A percentile compares a stretch with the other conserved stretches of the same genome.
Conservation (phyloP, 2,113 vertebrate genomes). For the Nestor notabilis region DNA sequence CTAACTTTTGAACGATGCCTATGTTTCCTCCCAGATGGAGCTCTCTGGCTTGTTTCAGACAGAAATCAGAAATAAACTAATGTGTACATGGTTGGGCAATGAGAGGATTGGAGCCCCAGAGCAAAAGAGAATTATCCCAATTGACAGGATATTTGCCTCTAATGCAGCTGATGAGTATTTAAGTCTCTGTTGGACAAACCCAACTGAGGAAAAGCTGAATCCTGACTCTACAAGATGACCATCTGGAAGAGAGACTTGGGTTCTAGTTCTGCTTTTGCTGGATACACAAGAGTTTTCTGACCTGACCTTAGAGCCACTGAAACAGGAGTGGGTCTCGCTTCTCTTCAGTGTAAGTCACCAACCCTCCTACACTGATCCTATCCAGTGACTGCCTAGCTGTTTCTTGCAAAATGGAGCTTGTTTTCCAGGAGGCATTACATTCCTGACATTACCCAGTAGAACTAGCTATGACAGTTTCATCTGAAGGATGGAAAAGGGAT, state of each 20-base stretch:
- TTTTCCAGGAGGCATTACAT: background rate
- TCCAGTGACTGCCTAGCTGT: background rate
- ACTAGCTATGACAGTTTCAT: background rate
- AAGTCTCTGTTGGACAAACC: background rate
- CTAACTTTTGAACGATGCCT: background rate
- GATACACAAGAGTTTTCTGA: background rate
- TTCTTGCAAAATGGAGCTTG: background rate
- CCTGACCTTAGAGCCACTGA: background rate
- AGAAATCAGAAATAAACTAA: background rate
- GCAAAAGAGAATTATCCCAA: background rate
- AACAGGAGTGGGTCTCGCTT: background rate
- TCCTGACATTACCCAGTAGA: background rate
- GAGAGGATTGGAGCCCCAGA: background rate
- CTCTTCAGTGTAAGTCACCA: background rate
- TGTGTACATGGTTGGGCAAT: fast-evolving
- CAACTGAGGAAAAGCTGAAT: background rate
- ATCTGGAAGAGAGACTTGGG: background rate
- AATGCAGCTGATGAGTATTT: background rate
- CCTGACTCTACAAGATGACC: background rate
- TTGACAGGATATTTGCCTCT: background rate
- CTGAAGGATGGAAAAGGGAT: background rate
- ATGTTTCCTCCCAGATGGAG: background rate
- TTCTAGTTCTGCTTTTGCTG: background rate
- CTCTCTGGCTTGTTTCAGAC: background rate
- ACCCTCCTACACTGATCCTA: background rate